Percentiles rank a stretch among this genome's conserved stretches.
Conservation (phyloP, 2,113 vertebrate genomes). For the Etheostoma spectabile region DNA sequence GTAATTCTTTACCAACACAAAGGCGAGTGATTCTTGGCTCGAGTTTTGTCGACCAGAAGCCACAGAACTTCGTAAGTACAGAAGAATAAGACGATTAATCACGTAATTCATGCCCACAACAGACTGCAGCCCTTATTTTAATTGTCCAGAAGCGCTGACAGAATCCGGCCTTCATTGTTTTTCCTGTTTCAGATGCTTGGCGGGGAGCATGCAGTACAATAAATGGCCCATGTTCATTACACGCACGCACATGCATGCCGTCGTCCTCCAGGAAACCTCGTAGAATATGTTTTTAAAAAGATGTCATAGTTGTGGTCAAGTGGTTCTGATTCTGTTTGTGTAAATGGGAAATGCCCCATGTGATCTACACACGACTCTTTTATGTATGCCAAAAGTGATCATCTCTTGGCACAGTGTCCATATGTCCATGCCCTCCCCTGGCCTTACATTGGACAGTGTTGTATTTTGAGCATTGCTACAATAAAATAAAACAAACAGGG, state of each 20-base stretch:
- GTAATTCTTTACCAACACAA: not conserved
- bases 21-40: not conserved
- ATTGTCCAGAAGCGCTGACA: slow-evolving; percentile 13
- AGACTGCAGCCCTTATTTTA: slow-evolving; percentile 10
- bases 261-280: not conserved
- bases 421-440: not conserved
- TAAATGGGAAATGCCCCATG: not conserved
- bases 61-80: not conserved
- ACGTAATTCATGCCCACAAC: slow-evolving; percentile 4
- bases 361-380: not conserved
- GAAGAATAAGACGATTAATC: slow-evolving; percentile 2
- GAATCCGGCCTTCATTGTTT: slow-evolving; percentile 17
- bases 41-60: not conserved
- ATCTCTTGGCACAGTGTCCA: not conserved
- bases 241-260: not conserved
- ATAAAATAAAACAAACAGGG: not conserved
- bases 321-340: slow-evolving; percentile 16
- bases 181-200: slow-evolving; percentile 19
- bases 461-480: not conserved
- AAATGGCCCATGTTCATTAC: not conserved
- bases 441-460: slow-evolving; percentile 10
- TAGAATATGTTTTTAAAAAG: not conserved
- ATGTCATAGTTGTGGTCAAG: slow-evolving; percentile 12
- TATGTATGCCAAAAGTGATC: not conserved
- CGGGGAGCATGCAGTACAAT: not conserved